These are phyloP conservation scores for Herminia tarsipennalis DNA, from an alignment of 2,888 invertebrate species.

Conservation along the genomic window DNA sequence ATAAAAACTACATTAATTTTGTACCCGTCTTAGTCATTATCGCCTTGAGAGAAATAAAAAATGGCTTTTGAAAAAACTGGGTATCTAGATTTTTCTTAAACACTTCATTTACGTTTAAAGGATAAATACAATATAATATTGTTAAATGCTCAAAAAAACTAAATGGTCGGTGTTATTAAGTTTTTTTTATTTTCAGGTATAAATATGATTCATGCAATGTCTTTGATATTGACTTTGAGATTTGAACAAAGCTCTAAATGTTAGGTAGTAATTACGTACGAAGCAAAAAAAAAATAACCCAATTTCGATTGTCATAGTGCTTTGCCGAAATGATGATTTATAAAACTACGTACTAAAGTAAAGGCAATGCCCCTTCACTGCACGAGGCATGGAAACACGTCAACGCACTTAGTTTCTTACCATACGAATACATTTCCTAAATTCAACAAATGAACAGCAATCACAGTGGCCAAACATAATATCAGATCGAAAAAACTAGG, in stretches of 20 bases:
- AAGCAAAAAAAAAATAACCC: neutral
- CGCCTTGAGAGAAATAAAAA: neutral
- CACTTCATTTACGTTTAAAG: slow-evolving; percentile 5
- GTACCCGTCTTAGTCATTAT: neutral
- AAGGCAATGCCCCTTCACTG: slow-evolving; percentile 7
- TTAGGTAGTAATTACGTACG: slow-evolving; percentile 9
- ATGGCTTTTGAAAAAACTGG: too few species aligned
- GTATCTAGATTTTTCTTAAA: slow-evolving; percentile 7
- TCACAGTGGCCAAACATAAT: slow-evolving; percentile 18
- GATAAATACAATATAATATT: neutral
- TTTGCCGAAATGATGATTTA: too few species aligned
- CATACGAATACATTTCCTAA: slow-evolving; percentile 11
- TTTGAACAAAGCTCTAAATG: slow-evolving; percentile 16
- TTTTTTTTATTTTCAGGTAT: slow-evolving; percentile 21
- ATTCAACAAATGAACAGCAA: slow-evolving; percentile 11
- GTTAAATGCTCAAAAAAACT: slow-evolving; percentile 23
- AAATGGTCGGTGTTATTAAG: slow-evolving; percentile 19
- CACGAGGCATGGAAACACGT: slow-evolving; percentile 1
- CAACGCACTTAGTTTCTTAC: slow-evolving; percentile 1
- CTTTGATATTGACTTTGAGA: slow-evolving; percentile 25
- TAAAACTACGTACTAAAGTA: too few species aligned
- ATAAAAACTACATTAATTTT: neutral
- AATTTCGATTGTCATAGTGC: neutral
- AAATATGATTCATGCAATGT: slow-evolving; percentile 36
- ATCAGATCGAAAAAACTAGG: slow-evolving; percentile 30